Evolutionary conservation across 2,113 vertebrate species (phyloP), one percentile per base, ranked within the genome.

Genomic region (Lampris incognitus): DNA sequence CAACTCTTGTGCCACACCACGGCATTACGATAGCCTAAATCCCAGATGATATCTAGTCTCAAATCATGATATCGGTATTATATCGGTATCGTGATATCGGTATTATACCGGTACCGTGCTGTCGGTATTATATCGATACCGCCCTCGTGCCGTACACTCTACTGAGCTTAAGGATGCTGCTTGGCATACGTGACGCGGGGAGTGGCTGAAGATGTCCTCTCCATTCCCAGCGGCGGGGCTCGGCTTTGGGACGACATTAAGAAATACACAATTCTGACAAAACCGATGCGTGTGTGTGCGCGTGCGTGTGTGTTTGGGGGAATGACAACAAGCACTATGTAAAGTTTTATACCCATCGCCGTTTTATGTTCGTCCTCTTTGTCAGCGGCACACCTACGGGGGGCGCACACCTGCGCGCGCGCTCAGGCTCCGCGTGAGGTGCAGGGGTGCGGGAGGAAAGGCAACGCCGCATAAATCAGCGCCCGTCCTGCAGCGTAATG

Each of bases 191-290:
- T 90, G 89, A 88, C 83, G 68, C 42, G 8, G 59, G 63, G 84
- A 84, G 78, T 85, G 86, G 91, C 87, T 81, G 88, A 81, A 76
- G 68, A 79, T 76, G 88, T 84, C 84, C 63, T 46, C 77, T 73
- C 44, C 9, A 71, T 72, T 83, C 79, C 85, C 74, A 13, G 51
- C 73, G 76, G 60, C 62, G 71, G 52, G 64, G 59, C 65, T 79
- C 70, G 76, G 74, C 24, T 24, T 24, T 24, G 24, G 24, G 24
- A 24, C 24, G 24, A 24, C 24, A 58, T 37, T 11, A 49, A 11
- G 60, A n/a, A 11, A 66, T 51, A 8, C 9, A 3, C 3, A 11
- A 55, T 55, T 55, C 13, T 55, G 8, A n/a, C 13, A n/a, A 11
- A 11, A 24, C 24, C 24, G 24, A 24, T 76, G 74, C 68, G 50